A percentile compares a stretch with the other conserved stretches of the same genome.
Conservation (phyloP, 2,888 invertebrate genomes). For the Rhyacophila evoluta region DNA sequence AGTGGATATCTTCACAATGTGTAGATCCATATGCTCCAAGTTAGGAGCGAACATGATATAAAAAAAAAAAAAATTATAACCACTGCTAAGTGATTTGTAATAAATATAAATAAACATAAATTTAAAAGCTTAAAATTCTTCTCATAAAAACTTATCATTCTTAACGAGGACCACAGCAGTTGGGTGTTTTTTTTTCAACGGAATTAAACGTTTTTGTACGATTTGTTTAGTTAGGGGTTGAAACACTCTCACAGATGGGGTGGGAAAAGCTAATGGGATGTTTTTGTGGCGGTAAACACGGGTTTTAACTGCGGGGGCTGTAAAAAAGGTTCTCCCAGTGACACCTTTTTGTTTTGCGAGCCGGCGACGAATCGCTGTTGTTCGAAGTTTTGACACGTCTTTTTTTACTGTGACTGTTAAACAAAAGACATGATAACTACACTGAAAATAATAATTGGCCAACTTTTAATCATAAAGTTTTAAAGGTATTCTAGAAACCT, state of each 20-base stretch:
- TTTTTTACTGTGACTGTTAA: constrained; percentile 16
- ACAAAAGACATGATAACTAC: constrained; percentile 7
- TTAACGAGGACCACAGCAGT: neutral
- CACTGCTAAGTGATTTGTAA: no score
- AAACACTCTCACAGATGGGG: constrained; percentile 22
- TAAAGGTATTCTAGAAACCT: neutral
- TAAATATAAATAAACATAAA: no score
- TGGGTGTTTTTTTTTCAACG: neutral
- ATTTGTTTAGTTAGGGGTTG: constrained; percentile 22
- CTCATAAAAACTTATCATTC: constrained; percentile 6
- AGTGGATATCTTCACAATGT: no score
- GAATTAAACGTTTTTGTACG: constrained; percentile 19
- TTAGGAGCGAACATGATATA: no score
- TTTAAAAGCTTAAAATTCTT: neutral
- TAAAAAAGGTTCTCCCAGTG: constrained; percentile 17
- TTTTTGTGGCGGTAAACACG: constrained; percentile 20
- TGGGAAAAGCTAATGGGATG: constrained; percentile 22
- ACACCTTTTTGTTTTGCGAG: constrained; percentile 13
- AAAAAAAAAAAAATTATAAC: no score
- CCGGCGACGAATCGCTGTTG: constrained; percentile 1
- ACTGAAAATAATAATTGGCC: neutral
- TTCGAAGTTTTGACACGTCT: constrained; percentile 22
- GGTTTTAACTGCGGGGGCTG: constrained; percentile 22
- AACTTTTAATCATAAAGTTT: neutral
- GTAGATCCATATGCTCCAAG: no score